Conservation (phyloP, 2,797 vertebrate species). For the Agapornis canus region DNA sequence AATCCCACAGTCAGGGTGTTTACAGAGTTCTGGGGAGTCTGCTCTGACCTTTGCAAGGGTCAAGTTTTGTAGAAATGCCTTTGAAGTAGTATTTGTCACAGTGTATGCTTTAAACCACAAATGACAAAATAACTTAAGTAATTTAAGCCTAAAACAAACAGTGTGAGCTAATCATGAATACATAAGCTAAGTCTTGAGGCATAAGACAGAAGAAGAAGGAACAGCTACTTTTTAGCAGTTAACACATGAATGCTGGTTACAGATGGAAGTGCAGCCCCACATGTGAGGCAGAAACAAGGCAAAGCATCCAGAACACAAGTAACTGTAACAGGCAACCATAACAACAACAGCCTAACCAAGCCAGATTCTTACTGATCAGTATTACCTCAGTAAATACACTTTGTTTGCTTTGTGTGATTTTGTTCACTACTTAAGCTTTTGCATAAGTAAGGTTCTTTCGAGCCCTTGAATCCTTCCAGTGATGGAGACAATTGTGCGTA, state of each 20-base stretch:
- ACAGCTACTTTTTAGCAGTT: background rate
- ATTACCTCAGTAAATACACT: background rate
- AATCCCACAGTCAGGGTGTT: background rate
- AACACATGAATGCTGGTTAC: background rate
- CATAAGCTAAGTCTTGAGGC: background rate
- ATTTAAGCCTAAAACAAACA: background rate
- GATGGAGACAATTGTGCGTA: background rate
- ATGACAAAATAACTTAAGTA: background rate
- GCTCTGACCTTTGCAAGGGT: background rate
- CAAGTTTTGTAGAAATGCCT: background rate
- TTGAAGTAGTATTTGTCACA: background rate
- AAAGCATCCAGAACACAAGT: background rate
- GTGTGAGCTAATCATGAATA: background rate
- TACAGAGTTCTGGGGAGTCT: background rate
- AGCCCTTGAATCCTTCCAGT: background rate
- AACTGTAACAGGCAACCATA: background rate
- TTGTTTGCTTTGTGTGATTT: background rate
- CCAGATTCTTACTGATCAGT: background rate
- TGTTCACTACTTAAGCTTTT: background rate
- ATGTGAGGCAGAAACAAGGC: background rate
- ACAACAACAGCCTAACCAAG: background rate
- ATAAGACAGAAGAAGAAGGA: background rate
- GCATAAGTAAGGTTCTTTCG: background rate
- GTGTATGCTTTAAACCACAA: background rate
- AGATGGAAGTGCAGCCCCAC: background rate